Evolutionary conservation across 2,113 vertebrate genomes (phyloP), one percentile per base, ranked within the genome.

Genomic region (Daubentonia madagascariensis): DNA sequence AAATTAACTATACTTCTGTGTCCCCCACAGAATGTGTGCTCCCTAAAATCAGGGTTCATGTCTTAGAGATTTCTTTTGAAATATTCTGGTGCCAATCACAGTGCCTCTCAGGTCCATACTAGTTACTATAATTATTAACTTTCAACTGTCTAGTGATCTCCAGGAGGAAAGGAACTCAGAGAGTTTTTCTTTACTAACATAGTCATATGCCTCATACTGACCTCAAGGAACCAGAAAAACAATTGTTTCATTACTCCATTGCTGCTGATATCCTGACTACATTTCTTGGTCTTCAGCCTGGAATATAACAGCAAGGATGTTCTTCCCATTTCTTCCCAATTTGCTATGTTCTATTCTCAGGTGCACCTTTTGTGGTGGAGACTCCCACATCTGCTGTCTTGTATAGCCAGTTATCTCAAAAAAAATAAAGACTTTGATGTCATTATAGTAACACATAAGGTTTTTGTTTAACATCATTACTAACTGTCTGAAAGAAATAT

Each of bases 401-500:
- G n/a, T 61, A 16, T 43, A 13, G 10, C 20, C 25, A 85, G 20
- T 30, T 73, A n/a, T 81, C 35, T 85, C 28, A 63, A 57, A 91
- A 48, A 16, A 20, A 11, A 17, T 14, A 8, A 35, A 86, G 43
- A 67, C 14, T 86, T 67, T 75, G n/a, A 52, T n/a, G 4, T 80
- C 28, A 84, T 89, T 78, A 76, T 32, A 84, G 25, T n/a, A 91
- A 89, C 50, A 85, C 3, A 16, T 35, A 45, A 30, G 0, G 4
- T 43, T 83, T 94, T 81, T 88, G 61, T 85, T 93, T 96, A 54
- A 37, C 48, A 95, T 80, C 43, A 30, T 89, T 93, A n/a, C 59
- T 59, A 84, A 50, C 22, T 22, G 0, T 84, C 45, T 85, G 40
- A 84, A 91, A 93, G 11, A 89, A 89, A 87, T 32, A 76, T 37